Conservation (phyloP, 2,113 vertebrate genomes). For the Chaenocephalus aceratus region DNA sequence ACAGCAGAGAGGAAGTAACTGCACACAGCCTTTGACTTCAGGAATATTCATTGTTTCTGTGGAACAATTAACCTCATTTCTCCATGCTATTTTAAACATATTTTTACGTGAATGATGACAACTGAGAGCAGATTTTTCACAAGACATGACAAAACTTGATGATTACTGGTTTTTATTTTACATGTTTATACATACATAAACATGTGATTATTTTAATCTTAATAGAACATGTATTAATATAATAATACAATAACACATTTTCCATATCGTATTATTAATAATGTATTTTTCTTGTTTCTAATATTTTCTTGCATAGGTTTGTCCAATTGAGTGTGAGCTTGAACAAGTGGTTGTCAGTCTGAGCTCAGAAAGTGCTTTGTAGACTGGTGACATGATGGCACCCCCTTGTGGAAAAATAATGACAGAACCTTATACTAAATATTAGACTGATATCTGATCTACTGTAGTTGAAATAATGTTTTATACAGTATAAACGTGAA, state of each 20-base stretch:
- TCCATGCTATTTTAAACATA: slow-evolving; percentile 56
- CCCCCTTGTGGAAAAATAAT: slow-evolving; percentile 40
- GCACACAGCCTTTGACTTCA: slow-evolving; percentile 61
- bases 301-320: not conserved
- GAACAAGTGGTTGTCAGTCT: not conserved
- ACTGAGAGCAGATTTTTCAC: not conserved
- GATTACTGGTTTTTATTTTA: not conserved
- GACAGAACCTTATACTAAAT: not conserved
- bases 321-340: not conserved
- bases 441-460: not conserved
- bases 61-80: slow-evolving; percentile 71
- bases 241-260: not conserved
- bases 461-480: not conserved
- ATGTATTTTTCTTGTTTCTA: not conserved
- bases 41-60: slow-evolving; percentile 78
- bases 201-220: too few relatives aligned
- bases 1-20: slow-evolving; percentile 47
- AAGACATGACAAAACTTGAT: not conserved
- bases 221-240: not conserved
- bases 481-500: not conserved
- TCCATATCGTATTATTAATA: not conserved
- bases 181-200: not conserved
- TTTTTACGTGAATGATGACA: slow-evolving; percentile 46
- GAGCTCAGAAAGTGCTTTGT: not conserved
- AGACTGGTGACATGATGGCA: not conserved